Base-by-base conservation (phyloP, 2,888 invertebrate species). In the Rhingia rostrata region DNA sequence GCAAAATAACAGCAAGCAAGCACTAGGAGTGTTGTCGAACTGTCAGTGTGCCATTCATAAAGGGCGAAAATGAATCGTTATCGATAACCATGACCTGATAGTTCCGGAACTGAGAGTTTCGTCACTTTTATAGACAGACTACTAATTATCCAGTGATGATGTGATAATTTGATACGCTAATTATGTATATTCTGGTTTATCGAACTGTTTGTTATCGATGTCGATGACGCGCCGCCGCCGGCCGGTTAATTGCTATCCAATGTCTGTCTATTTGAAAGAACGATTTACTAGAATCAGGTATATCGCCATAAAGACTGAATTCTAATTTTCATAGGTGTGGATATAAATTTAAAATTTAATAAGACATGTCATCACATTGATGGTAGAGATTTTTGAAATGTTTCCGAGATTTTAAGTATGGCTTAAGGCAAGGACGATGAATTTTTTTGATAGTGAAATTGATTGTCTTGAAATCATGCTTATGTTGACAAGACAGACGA, bases 31-130 rank as follows among this genome's bases (percentile, higher is more conserved):
- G 22, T 22, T 22, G 22, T 22, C 22, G 22, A 22, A 41, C 14
- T 22, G 14, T 9, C 9, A 32, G 9, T 10, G 47, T 9, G 10
- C 2, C 10, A 30, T 10, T 49, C 30, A 10, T 3, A 33, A 53
- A 10, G 43, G 30, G 22, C 35, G 10, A 35, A 37, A 0, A 32
- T 5, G 9, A 4, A 22, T 22, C 22, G 32, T 5, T 43, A 47
- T 33, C 6, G 32, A 60, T 12, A 35, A 32, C 56, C 73, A 22
- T 74, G 64, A 74, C 64, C 64, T 49, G 54, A 64, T 63, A 9
- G 37, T 64, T 47, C 22, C 73, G 53, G 45, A 73, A 47, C 32
- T 43, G 4, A 33, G 35, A 9, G 43, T 12, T 61, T 35, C 32
- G 4, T 53, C 30, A 33, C n/a, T 35, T 51, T 32, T 30, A 9